Conservation (phyloP, 2,797 vertebrate genomes). For the Hirundo rustica region DNA sequence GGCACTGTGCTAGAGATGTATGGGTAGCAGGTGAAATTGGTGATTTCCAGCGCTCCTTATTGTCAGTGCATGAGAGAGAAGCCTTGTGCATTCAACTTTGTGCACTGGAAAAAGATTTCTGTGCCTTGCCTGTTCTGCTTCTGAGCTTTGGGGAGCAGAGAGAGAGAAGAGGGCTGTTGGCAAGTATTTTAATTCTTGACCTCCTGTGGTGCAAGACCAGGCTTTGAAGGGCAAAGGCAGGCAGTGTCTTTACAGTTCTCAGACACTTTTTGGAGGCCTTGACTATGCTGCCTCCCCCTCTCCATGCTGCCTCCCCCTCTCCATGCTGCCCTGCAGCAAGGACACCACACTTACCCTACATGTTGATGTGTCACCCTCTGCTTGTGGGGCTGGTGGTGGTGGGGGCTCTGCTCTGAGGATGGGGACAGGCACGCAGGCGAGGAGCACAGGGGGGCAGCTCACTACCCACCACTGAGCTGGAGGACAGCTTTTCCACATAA, state of each 20-base stretch:
- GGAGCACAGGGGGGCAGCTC: neutral
- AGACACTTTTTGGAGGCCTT: neutral
- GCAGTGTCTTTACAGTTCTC: neutral
- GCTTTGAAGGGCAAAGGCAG: neutral
- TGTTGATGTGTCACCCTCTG: neutral
- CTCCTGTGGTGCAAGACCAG: neutral
- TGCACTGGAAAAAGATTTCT: neutral
- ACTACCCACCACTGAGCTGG: neutral
- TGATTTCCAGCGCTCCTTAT: neutral
- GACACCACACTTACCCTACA: rapidly evolving
- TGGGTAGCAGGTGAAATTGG: neutral
- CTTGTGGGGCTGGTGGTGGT: neutral
- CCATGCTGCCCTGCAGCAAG: neutral
- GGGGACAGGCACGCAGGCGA: rapidly evolving
- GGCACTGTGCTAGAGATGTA: neutral
- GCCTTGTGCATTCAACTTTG: neutral
- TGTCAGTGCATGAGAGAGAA: neutral
- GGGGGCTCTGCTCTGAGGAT: neutral
- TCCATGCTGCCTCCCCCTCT: neutral
- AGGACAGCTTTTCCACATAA: neutral
- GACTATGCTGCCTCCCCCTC: rapidly evolving
- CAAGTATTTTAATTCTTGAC: neutral
- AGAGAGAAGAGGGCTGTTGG: neutral
- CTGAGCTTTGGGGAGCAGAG: neutral
- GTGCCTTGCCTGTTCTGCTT: neutral